phyloP scores from a whole-genome alignment of 2,113 vertebrate genomes.

The Gracilinanus agilis region DNA sequence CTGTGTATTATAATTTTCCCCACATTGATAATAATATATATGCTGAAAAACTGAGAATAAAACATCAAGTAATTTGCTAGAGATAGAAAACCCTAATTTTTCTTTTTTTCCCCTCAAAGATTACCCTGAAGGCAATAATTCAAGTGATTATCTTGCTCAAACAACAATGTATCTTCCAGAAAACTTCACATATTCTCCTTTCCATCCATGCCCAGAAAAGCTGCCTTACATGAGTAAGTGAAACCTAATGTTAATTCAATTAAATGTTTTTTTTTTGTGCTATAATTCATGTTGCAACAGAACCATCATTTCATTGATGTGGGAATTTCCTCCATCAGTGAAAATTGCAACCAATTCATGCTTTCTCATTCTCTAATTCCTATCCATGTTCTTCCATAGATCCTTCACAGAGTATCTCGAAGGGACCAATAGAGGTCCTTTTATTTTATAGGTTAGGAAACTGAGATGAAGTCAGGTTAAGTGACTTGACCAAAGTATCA shows the following conservation, averaged over 20 bases:
- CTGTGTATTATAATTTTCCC: not conserved
- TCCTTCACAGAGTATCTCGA: not conserved
- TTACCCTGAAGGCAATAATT: constrained; percentile 96
- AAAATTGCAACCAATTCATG: not conserved
- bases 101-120: constrained; percentile 85
- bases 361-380: not conserved
- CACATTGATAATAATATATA: not conserved
- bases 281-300: constrained; percentile 20
- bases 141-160: constrained; percentile 93
- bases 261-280: constrained; percentile 11
- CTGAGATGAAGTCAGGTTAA: not conserved
- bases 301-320: constrained; percentile 24
- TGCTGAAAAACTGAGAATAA: constrained; percentile 3
- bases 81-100: constrained; percentile 60
- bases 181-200: constrained; percentile 96
- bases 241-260: constrained; percentile 35
- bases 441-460: not conserved
- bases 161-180: constrained; percentile 95
- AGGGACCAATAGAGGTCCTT: not conserved
- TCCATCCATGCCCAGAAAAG: constrained; percentile 94
- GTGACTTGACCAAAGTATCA: not conserved
- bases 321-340: not conserved
- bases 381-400: not conserved
- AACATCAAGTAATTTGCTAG: constrained; percentile 34
- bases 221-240: constrained; percentile 99